Evolutionary conservation across 2,888 invertebrate genomes (phyloP).

Genomic region (Watsonalla binaria): DNA sequence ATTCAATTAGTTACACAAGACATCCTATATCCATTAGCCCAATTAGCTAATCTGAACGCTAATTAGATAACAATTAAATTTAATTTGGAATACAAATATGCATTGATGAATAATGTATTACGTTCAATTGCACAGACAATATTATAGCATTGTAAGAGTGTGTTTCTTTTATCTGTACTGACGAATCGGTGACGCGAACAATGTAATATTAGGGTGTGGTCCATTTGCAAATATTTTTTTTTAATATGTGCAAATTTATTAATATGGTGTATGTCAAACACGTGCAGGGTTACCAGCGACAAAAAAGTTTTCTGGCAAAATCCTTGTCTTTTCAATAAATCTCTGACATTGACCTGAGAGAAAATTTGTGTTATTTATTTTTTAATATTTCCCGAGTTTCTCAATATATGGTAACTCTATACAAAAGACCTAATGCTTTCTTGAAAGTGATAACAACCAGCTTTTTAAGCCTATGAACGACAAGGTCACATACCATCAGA

Average conservation of each 20-base stretch:
- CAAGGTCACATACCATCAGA: too few relatives aligned
- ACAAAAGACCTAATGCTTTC: too few relatives aligned
- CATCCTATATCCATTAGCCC: neutral
- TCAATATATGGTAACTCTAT: too few relatives aligned
- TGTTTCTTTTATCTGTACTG: conserved; percentile 16
- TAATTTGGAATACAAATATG: conserved; percentile 32
- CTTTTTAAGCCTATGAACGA: too few relatives aligned
- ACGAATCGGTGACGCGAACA: conserved; percentile 16
- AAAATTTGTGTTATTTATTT: too few relatives aligned
- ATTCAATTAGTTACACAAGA: neutral
- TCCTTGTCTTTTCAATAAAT: too few relatives aligned
- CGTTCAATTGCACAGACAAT: conserved; percentile 14
- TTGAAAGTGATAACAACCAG: too few relatives aligned
- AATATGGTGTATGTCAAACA: too few relatives aligned
- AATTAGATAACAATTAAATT: conserved; percentile 1
- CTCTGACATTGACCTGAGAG: too few relatives aligned
- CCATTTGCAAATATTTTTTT: neutral
- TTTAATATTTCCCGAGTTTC: too few relatives aligned
- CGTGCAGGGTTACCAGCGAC: neutral
- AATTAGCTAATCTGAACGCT: neutral
- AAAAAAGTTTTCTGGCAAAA: too few relatives aligned
- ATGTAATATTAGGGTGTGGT: conserved; percentile 12
- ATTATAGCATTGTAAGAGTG: conserved; percentile 23
- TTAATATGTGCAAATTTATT: too few relatives aligned
- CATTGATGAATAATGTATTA: conserved; percentile 28